phyloP scores from a whole-genome alignment of 2,797 vertebrate genomes.

The Tenualosa thibaudeaui region DNA sequence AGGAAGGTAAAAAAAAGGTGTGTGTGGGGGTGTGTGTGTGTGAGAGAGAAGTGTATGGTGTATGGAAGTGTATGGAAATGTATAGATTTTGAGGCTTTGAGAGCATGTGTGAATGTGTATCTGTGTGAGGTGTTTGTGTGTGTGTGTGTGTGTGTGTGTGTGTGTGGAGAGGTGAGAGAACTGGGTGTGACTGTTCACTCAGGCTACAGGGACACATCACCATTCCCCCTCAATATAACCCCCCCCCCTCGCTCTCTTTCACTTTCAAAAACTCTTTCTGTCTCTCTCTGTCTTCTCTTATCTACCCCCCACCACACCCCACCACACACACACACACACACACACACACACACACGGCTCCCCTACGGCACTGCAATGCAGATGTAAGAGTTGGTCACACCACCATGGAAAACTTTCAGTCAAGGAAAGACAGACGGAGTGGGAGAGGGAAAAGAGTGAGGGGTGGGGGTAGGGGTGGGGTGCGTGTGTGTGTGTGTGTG shows the following conservation, averaged over 20 bases:
- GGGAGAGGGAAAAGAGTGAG: background rate
- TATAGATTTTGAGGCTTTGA: no score
- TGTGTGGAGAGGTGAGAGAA: background rate
- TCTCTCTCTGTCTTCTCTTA: background rate
- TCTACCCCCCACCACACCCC: no score
- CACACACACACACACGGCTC: background rate
- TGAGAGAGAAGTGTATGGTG: no score
- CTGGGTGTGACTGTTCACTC: no score
- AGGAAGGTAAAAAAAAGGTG: background rate
- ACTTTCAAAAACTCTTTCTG: background rate
- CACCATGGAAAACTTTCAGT: conserved; percentile 61
- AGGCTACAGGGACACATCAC: no score
- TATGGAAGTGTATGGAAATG: no score
- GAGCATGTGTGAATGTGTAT: no score
- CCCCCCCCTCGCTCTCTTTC: background rate
- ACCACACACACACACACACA: background rate
- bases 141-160: background rate
- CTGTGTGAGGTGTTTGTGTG: no score
- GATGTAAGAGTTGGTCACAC: conserved; percentile 62
- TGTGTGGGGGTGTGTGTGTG: no score
- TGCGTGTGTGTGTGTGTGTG: no score
- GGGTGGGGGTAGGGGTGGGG: no score
- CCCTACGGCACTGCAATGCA: conserved; percentile 75
- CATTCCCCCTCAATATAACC: no score
- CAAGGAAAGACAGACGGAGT: conserved; percentile 44